Evolutionary conservation across 1,140 invertebrate genomes (phyloP), one percentile per base, ranked within the genome.

Genomic region (Onthophagus taurus): DNA sequence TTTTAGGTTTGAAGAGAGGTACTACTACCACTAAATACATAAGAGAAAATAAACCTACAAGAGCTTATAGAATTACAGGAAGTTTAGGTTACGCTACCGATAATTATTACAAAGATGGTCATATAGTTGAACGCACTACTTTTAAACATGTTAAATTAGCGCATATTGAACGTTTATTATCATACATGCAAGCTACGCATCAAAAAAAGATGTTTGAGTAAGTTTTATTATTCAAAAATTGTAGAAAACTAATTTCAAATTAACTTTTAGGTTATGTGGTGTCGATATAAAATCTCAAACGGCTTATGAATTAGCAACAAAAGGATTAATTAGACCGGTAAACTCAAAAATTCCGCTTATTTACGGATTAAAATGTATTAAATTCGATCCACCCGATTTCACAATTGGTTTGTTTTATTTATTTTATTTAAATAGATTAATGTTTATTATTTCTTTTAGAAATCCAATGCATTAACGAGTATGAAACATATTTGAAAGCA

Each of bases 181-280:
- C 83, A 5, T 69, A 80, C 3, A 78, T 88, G 61, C 86, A 93
- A 65, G 76, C 85, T 7, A 74, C 79, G 17, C 85, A 92, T 66
- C 88, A 90, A 63, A 77, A 72, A 50, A 75, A 78, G 55, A 87
- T 90, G 78, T 90, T 80, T 64, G 69, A 87, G 83, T 89, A 75
- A 73, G 80, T 72, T 23, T 14, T 2, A 3, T 7, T 38, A 16
- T 18, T 4, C 5, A 41, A 7, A 9, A 6, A 26, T 18, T 41
- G 24, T 14, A 6, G 2, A 29, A 13, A 31, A 19, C 21, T 7
- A 7, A 41, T 45, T 48, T 12, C 42, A 17, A n/a, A 26, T 34
- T 42, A 42, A 9, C 42, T 68, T 73, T 24, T 59, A 89, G 86
- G 49, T 58, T 80, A 31, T 76, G 77, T 47, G 88, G 88, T 29